These are phyloP conservation scores for Thalassoma bifasciatum DNA, from an alignment of 2,113 vertebrate species.

Conservation along the genomic window DNA sequence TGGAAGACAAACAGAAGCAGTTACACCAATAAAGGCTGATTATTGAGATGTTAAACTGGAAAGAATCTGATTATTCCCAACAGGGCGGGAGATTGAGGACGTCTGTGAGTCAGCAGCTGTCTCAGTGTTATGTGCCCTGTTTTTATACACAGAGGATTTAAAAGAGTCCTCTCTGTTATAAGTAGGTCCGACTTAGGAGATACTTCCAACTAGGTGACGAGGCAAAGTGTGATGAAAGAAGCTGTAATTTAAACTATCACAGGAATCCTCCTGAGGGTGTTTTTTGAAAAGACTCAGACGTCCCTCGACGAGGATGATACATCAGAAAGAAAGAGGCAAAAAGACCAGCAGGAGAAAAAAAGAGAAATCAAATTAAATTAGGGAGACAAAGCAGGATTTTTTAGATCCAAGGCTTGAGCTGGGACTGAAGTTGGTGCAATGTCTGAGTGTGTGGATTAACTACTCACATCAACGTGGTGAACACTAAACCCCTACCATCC, in stretches of 20 bases:
- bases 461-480: neutral
- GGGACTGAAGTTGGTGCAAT: conserved; percentile 37
- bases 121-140: conserved; percentile 21
- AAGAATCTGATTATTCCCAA: conserved; percentile 22
- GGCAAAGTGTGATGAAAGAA: conserved; percentile 58
- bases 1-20: conserved; percentile 55
- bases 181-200: conserved; percentile 23
- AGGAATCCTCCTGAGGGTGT: conserved; percentile 30
- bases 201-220: conserved; percentile 42
- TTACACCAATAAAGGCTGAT: neutral
- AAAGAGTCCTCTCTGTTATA: conserved; percentile 32
- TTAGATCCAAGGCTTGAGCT: conserved; percentile 37
- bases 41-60: conserved; percentile 1
- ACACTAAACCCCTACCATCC: neutral
- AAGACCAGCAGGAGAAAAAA: conserved; percentile 12
- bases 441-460: neutral
- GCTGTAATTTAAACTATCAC: conserved; percentile 41
- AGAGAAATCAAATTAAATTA: conserved; percentile 21
- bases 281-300: conserved; percentile 17
- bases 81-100: conserved; percentile 1
- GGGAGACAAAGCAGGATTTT: conserved; percentile 15
- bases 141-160: conserved; percentile 34
- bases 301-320: conserved; percentile 21
- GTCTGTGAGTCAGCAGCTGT: conserved; percentile 9
- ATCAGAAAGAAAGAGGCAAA: conserved; percentile 10